Conservation (phyloP, 2,888 invertebrate species). For the Volucella inanis region DNA sequence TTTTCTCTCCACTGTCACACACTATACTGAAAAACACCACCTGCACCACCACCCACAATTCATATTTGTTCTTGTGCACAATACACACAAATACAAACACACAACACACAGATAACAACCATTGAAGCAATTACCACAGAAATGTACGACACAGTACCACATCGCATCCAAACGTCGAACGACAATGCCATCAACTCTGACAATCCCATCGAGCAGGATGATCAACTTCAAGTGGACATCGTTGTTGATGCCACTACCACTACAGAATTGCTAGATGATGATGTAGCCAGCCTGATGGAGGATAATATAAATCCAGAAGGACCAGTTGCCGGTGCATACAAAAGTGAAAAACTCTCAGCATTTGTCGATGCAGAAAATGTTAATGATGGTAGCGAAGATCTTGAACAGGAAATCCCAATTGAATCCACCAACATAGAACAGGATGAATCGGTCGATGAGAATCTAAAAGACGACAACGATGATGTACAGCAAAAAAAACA, state of each 20-base stretch:
- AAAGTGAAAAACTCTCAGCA: slow-evolving; percentile 69
- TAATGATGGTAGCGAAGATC: slow-evolving; percentile 69
- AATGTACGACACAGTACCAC: slow-evolving; percentile 62
- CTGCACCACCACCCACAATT: slow-evolving; percentile 27
- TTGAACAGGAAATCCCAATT: slow-evolving; percentile 32
- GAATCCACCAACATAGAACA: slow-evolving; percentile 24
- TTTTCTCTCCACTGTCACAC: slow-evolving; percentile 49
- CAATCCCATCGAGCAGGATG: slow-evolving; percentile 56
- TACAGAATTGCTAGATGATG: slow-evolving; percentile 52
- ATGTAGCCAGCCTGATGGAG: slow-evolving; percentile 39
- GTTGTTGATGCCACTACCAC: slow-evolving; percentile 34
- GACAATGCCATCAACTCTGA: slow-evolving; percentile 61
- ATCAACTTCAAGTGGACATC: slow-evolving; percentile 56
- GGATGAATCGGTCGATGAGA: slow-evolving; percentile 58
- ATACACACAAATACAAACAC: slow-evolving; percentile 8
- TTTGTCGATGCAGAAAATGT: slow-evolving; percentile 65
- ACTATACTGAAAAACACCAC: slow-evolving; percentile 1
- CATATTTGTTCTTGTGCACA: slow-evolving; percentile 40
- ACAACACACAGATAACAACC: slow-evolving; percentile 54
- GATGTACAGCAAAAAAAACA: slow-evolving; percentile 22
- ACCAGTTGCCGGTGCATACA: slow-evolving; percentile 25
- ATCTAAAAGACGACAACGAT: slow-evolving; percentile 28
- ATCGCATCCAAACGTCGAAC: slow-evolving; percentile 52
- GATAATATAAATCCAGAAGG: slow-evolving; percentile 41
- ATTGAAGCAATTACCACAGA: slow-evolving; percentile 70